A percentile compares a stretch with the other conserved stretches of the same genome.
These are phyloP conservation scores for Drosophila demipolita DNA, from an alignment of 2,888 invertebrate species.

Conservation along the genomic window DNA sequence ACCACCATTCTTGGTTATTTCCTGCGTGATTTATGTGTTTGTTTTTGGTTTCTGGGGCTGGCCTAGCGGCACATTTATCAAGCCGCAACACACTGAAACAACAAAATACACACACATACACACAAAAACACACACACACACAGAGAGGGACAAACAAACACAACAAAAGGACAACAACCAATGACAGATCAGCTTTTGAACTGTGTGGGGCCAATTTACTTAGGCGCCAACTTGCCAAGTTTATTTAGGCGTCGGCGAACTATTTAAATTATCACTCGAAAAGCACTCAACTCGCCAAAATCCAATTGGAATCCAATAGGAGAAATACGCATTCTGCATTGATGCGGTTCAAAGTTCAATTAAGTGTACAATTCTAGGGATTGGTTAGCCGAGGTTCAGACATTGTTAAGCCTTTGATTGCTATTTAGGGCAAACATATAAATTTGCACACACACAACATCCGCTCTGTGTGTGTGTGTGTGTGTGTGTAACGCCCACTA, in stretches of 20 bases:
- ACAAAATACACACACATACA: constrained; percentile 16
- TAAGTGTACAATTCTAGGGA: constrained; percentile 62
- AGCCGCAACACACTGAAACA: constrained; percentile 25
- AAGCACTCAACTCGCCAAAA: constrained; percentile 39
- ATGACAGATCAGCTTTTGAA: constrained; percentile 58
- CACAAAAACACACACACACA: constrained; percentile 1
- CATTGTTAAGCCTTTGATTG: constrained; percentile 71
- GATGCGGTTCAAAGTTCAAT: constrained; percentile 72
- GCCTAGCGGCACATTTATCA: constrained; percentile 70
- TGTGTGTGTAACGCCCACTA: constrained; percentile 25
- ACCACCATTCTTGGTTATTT: constrained; percentile 4
- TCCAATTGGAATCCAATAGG: constrained; percentile 39
- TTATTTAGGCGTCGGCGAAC: constrained; percentile 41
- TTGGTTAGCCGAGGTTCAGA: constrained; percentile 1
- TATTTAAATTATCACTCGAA: constrained; percentile 61
- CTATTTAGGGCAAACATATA: constrained; percentile 73
- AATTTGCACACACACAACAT: constrained; percentile 51
- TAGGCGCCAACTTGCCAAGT: constrained; percentile 24
- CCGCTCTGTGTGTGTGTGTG: not conserved
- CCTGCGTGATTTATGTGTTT: constrained; percentile 74
- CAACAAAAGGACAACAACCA: constrained; percentile 30
- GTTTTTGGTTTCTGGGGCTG: constrained; percentile 55
- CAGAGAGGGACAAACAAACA: constrained; percentile 8
- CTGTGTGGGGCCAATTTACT: constrained; percentile 30
- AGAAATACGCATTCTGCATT: constrained; percentile 20